phyloP scores from a whole-genome alignment of 2,113 vertebrate species.

The Speoplatyrhinus poulsoni region DNA sequence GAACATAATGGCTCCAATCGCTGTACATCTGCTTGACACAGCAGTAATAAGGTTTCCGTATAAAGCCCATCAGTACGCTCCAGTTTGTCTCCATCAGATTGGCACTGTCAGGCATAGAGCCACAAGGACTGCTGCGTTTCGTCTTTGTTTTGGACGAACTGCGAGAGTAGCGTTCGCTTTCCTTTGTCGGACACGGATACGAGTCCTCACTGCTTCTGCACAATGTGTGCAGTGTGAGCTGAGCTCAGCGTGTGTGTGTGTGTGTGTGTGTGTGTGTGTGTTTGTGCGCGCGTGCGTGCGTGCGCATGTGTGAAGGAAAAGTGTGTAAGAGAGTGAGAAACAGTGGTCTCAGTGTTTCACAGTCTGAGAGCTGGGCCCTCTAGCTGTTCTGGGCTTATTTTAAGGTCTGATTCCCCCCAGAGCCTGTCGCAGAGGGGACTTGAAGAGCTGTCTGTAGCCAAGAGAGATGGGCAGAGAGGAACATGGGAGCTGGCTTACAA shows the following conservation, averaged over 20 bases:
- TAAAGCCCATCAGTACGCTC: not conserved
- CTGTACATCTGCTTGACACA: not conserved
- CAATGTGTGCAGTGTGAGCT: not conserved
- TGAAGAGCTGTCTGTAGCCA: conserved; percentile 30
- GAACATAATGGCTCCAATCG: conserved; percentile 3
- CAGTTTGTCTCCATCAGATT: conserved; percentile 7
- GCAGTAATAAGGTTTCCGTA: not conserved
- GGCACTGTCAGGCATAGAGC: not conserved
- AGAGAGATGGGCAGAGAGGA: conserved; percentile 15
- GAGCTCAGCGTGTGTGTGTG: not conserved
- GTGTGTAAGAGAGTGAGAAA: no score
- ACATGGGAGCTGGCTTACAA: conserved; percentile 21
- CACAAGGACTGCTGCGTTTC: not conserved
- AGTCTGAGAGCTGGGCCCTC: not conserved
- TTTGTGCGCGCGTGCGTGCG: not conserved
- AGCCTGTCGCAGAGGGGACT: conserved; percentile 48
- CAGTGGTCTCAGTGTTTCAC: no score
- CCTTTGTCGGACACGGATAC: not conserved
- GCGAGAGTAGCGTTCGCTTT: not conserved
- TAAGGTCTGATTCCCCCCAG: conserved; percentile 46
- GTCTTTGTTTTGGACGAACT: not conserved
- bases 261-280: not conserved
- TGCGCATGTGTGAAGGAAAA: not conserved
- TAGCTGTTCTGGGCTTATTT: conserved; percentile 50
- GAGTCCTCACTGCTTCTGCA: not conserved